Evolutionary conservation across 2,113 vertebrate species (phyloP).

Genomic region (Prochilodus magdalenae): DNA sequence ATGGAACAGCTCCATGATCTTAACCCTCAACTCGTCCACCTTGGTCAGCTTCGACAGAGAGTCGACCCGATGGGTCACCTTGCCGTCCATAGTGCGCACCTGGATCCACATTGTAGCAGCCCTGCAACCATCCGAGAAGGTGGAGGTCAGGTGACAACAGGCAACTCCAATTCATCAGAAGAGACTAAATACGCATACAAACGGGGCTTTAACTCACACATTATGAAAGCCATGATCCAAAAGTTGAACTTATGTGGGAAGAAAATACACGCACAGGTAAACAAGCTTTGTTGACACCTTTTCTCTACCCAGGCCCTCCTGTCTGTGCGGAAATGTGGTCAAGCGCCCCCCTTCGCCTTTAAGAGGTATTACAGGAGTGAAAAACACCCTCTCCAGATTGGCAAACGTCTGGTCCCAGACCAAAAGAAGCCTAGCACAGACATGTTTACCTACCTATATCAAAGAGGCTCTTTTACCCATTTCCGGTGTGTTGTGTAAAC

Average conservation of each 20-base stretch:
- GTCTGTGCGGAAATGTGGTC: conserved; percentile 17
- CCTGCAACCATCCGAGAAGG: conserved; percentile 46
- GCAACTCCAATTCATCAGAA: no score
- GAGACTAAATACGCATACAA: no score
- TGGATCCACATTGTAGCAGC: conserved; percentile 95
- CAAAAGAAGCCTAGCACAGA: not conserved
- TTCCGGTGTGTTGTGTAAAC: no score
- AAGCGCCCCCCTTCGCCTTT: conserved; percentile 13
- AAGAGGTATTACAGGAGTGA: not conserved
- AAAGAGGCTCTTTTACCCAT: no score
- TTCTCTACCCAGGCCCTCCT: conserved; percentile 6
- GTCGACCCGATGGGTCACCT: conserved; percentile 88
- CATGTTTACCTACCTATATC: no score
- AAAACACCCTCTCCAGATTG: not conserved
- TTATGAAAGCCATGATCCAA: no score
- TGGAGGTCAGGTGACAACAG: no score
- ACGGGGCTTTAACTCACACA: no score
- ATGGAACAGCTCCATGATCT: conserved; percentile 86
- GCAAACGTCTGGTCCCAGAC: not conserved
- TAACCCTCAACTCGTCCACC: conserved; percentile 87
- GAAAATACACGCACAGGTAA: not conserved
- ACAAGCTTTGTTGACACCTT: conserved; percentile 12
- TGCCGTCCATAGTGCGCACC: conserved; percentile 97
- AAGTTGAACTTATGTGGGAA: no score
- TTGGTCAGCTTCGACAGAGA: conserved; percentile 94